These are phyloP conservation scores for Damaliscus lunatus DNA, from an alignment of 2,113 vertebrate species.

Conservation along the genomic window DNA sequence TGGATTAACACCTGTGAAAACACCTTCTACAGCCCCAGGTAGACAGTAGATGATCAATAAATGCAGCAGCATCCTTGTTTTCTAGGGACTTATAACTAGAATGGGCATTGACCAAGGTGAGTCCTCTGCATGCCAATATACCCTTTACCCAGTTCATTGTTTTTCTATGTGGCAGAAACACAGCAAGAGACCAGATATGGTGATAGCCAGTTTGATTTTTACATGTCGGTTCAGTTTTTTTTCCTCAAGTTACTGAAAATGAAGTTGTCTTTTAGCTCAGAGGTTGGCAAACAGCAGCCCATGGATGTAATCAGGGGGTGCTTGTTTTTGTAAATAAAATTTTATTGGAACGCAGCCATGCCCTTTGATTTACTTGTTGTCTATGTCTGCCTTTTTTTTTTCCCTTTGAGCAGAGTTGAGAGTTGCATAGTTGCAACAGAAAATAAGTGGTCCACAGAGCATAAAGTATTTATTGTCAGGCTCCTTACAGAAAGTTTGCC, in stretches of 20 bases:
- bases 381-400: neutral
- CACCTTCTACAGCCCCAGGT: neutral
- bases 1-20: constrained; percentile 3
- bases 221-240: neutral
- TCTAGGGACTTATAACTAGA: neutral
- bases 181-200: neutral
- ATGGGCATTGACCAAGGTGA: neutral
- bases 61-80: neutral
- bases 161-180: neutral
- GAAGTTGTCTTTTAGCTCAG: neutral
- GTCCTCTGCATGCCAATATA: neutral
- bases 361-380: neutral
- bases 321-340: neutral
- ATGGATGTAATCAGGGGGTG: neutral
- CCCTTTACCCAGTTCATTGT: neutral
- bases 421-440: neutral
- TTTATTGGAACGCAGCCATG: neutral
- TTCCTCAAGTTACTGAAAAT: neutral
- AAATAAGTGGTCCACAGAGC: neutral
- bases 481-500: neutral
- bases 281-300: neutral
- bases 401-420: neutral
- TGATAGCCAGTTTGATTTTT: constrained; percentile 13
- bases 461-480: neutral
- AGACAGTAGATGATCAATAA: neutral